phyloP scores from a whole-genome alignment of 2,888 invertebrate genomes.

The Parochlus steinenii region DNA sequence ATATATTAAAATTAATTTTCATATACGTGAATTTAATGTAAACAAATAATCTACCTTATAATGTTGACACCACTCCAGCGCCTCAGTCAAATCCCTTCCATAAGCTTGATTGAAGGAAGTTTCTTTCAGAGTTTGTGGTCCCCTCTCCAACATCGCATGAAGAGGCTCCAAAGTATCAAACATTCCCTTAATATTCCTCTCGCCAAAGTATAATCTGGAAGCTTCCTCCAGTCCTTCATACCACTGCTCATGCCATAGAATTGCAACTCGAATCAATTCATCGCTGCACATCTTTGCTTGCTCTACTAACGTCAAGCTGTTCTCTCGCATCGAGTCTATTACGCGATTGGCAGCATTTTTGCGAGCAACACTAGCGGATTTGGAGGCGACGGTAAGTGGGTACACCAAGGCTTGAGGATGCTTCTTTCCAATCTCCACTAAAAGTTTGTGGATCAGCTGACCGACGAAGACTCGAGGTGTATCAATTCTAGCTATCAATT shows the following conservation, averaged over 20 bases:
- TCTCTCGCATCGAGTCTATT: slow-evolving; percentile 87
- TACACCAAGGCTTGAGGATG: slow-evolving; percentile 97
- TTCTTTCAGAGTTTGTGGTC: slow-evolving; percentile 91
- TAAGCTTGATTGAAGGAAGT: slow-evolving; percentile 94
- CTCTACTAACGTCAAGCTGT: slow-evolving; percentile 77
- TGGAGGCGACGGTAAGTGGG: slow-evolving; percentile 92
- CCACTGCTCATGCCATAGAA: slow-evolving; percentile 99
- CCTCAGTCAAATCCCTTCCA: slow-evolving; percentile 84
- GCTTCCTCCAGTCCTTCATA: slow-evolving; percentile 96
- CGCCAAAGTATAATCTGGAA: slow-evolving; percentile 86
- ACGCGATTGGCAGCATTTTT: slow-evolving; percentile 89
- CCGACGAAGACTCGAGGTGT: slow-evolving; percentile 78
- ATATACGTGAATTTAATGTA: too few species aligned
- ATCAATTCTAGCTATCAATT: slow-evolving; percentile 94
- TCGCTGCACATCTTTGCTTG: slow-evolving; percentile 95
- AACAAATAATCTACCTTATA: too few species aligned
- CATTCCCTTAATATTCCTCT: slow-evolving; percentile 92
- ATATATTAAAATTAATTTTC: slow-evolving; percentile 6
- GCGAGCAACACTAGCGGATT: slow-evolving; percentile 71
- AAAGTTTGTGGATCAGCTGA: slow-evolving; percentile 75
- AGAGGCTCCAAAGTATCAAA: slow-evolving; percentile 87
- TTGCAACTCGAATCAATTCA: slow-evolving; percentile 92
- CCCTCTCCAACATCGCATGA: slow-evolving; percentile 84
- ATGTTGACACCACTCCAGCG: slow-evolving; percentile 88
- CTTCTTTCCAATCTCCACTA: slow-evolving; percentile 93